Evolutionary conservation across 2,888 invertebrate species (phyloP), one percentile per base, ranked within the genome.

Genomic region (Zaprionus bogoriensis): DNA sequence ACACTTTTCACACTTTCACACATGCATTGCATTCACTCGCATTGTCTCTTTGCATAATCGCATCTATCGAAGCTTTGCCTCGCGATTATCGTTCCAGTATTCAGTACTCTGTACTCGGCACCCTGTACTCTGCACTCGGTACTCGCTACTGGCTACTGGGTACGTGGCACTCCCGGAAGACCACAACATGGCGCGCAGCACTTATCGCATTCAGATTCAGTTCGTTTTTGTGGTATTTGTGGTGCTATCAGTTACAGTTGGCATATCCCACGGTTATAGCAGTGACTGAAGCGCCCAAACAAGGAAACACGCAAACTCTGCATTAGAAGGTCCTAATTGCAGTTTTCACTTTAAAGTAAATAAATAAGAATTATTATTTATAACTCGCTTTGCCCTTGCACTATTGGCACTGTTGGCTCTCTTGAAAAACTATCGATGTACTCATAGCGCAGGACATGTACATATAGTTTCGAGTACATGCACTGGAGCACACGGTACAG

Each of bases 211-310:
- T 22, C 6, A 27, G 27, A 19, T 68, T 69, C 61, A 47, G 51
- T 51, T 50, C 22, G 20, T 38, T 52, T 19, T 54, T 73, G 73
- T 59, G 66, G 73, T 59, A 52, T 53, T 53, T 54, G 27, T 32
- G 10, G 3, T 19, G 45, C 52, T 72, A 79, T 78, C 75, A 50
- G 63, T 78, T 77, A 61, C 80, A 50, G n/a, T 39, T 39, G 30
- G 52, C 44, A 42, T 19, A 32, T 77, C 76, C 69, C 77, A 77
- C 79, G 77, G 77, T 57, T 74, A 67, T 74, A 77, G 60, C 44
- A 47, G 74, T 28, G 46, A 59, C 39, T 50, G 36, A 17, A 45
- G 4, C 14, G 32, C 46, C 20, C 42, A 42, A 38, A 57, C 51
- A 36, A 45, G 50, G 55, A 57, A 67, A 41, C 20, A 3, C 41